Conservation (phyloP, 2,888 invertebrate species). For the Operophtera brumata region DNA sequence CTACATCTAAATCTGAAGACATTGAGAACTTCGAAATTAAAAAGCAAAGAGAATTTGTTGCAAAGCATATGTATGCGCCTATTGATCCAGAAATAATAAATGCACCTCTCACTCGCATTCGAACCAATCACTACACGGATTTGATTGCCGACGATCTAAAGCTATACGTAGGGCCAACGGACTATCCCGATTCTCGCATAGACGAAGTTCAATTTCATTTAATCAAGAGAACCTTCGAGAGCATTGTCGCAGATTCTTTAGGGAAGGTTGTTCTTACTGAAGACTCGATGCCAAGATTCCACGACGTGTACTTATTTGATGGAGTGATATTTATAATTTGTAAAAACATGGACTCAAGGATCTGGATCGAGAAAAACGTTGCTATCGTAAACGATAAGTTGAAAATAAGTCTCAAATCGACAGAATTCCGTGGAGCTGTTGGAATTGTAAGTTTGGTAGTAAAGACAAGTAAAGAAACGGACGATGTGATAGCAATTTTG, state of each 20-base stretch:
- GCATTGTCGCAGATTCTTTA: slow-evolving; percentile 46
- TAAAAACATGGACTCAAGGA: slow-evolving; percentile 49
- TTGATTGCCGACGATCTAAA: slow-evolving; percentile 67
- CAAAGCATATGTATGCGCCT: slow-evolving; percentile 56
- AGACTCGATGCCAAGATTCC: slow-evolving; percentile 54
- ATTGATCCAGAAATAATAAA: slow-evolving; percentile 57
- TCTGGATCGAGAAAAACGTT: slow-evolving; percentile 57
- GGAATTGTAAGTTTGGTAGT: slow-evolving; percentile 67
- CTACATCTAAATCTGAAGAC: slow-evolving; percentile 34
- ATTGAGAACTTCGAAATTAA: slow-evolving; percentile 38
- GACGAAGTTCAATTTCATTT: slow-evolving; percentile 57
- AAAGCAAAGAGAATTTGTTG: slow-evolving; percentile 44
- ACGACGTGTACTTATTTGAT: slow-evolving; percentile 70
- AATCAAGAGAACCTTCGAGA: slow-evolving; percentile 59
- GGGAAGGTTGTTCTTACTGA: slow-evolving; percentile 39
- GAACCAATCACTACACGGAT: slow-evolving; percentile 66
- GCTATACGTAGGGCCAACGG: slow-evolving; percentile 63
- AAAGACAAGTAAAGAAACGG: slow-evolving; percentile 51
- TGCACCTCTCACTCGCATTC: slow-evolving; percentile 54
- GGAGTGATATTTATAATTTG: slow-evolving; percentile 72
- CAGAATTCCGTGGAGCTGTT: slow-evolving; percentile 71
- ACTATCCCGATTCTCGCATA: slow-evolving; percentile 66
- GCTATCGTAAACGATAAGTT: slow-evolving; percentile 45
- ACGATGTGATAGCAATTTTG: slow-evolving; percentile 55
- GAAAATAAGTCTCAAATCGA: slow-evolving; percentile 54